Percentiles rank a stretch among this genome's conserved stretches.
Evolutionary conservation across 2,797 vertebrate genomes (phyloP).

Genomic region (Podargus strigoides): DNA sequence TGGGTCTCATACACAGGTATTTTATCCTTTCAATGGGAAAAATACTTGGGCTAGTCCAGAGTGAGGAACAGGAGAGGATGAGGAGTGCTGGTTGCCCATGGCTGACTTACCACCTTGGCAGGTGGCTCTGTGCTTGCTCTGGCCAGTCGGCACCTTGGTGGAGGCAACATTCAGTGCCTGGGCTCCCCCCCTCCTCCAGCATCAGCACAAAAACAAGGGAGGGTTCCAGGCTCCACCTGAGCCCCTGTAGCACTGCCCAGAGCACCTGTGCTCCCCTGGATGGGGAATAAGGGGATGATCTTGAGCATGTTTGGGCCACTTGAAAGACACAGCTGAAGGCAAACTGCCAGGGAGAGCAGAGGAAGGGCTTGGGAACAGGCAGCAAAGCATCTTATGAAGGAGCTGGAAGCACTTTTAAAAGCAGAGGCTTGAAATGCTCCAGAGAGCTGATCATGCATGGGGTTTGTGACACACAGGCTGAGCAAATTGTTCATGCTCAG

Average conservation of each 20-base stretch:
- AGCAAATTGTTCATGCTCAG: background rate
- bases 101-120: background rate
- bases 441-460: background rate
- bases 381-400: background rate
- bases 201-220: background rate
- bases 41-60: background rate
- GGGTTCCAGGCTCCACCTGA: background rate
- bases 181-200: background rate
- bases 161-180: background rate
- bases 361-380: background rate
- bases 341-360: background rate
- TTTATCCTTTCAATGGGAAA: background rate
- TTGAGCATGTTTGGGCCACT: background rate
- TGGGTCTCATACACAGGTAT: background rate
- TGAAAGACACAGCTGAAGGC: background rate
- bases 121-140: background rate
- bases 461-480: background rate
- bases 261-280: background rate
- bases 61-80: background rate
- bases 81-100: background rate
- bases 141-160: accelerated
- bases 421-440: background rate
- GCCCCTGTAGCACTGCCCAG: background rate
- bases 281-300: background rate
- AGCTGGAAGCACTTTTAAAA: background rate